Base-by-base conservation (phyloP, 1,140 invertebrate genomes). In the Lysiphlebus fabarum region DNA sequence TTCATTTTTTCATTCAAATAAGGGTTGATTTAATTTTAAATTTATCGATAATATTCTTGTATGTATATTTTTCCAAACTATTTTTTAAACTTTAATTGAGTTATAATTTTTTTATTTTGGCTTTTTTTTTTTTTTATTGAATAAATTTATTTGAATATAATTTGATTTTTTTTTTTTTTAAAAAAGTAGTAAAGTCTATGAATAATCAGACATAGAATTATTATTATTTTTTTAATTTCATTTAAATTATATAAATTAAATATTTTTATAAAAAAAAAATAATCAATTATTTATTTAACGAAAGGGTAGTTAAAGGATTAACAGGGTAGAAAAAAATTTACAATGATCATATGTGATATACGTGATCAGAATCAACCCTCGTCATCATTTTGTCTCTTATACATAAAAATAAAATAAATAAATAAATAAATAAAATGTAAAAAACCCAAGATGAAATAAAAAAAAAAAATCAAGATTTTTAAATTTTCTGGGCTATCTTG, bases 311-410 rank as follows among this genome's bases (percentile, higher is more conserved):
- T 26, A 11, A 50, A 36, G 14, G 38, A 41, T 4, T 8, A n/a
- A n/a, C 26, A 59, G 26, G 33, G 34, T 12, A 9, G 34, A 11
- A 36, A 34, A 40, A 41, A 44, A 56, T 50, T 55, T 56, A 37
- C 34, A 44, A 34, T 34, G 47, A 4, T 36, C 58, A 45, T 51
- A 55, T 50, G 65, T 66, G 67, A 67, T 62, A 65, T 72, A 73
- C 70, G 70, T 73, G 71, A 76, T 76, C 73, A 66, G 73, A 71
- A 71, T 73, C 70, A 73, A 72, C 72, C 72, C 72, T 72, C 65
- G 62, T 73, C 68, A 68, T 67, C 65, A 53, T 55, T 63, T 65
- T 66, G 67, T 71, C 66, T 62, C 69, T 70, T 70, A 60, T 48
- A 69, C 70, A 56, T 10, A 50, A 49, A 57, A 49, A 37, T 41